Percentiles rank a stretch among this genome's conserved stretches.
Evolutionary conservation across 92 coral and sea anemone species (phyloP).

Genomic region (Ricordea florida): DNA sequence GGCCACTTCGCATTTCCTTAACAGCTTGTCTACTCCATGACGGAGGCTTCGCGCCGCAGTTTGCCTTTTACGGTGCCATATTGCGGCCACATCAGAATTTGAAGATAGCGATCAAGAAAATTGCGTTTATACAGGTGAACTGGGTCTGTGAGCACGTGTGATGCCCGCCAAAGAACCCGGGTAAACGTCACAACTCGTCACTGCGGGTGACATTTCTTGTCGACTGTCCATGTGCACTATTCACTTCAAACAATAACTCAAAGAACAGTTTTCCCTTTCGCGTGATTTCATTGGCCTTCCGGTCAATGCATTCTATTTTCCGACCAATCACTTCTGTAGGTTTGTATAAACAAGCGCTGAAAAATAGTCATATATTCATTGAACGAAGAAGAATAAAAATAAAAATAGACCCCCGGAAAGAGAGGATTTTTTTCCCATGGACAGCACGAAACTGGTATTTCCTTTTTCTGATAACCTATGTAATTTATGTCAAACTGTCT

Average conservation of each 20-base stretch:
- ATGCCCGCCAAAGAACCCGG: conserved; percentile 20
- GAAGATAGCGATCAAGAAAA: conserved; percentile 24
- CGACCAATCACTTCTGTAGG: background rate
- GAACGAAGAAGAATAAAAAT: conserved; percentile 13
- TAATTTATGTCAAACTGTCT: no score
- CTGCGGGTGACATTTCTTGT: conserved; percentile 6
- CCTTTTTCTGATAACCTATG: no score
- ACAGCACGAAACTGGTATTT: no score
- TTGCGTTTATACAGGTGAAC: conserved; percentile 49
- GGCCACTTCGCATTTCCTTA: background rate
- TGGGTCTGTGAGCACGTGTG: conserved; percentile 33
- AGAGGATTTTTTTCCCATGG: no score
- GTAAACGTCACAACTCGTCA: background rate
- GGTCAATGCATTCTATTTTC: background rate
- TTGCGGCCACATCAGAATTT: conserved; percentile 30
- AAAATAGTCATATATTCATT: background rate
- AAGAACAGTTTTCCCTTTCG: background rate
- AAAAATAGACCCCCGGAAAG: background rate
- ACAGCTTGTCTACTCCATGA: background rate
- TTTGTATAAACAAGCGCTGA: background rate
- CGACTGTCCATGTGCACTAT: conserved; percentile 7
- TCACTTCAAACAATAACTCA: conserved; percentile 19
- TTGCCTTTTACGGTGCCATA: conserved; percentile 10
- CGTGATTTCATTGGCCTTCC: conserved; percentile 5
- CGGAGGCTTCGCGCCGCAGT: background rate